phyloP scores from a whole-genome alignment of 2,113 vertebrate genomes.

The Notiomystis cincta region DNA sequence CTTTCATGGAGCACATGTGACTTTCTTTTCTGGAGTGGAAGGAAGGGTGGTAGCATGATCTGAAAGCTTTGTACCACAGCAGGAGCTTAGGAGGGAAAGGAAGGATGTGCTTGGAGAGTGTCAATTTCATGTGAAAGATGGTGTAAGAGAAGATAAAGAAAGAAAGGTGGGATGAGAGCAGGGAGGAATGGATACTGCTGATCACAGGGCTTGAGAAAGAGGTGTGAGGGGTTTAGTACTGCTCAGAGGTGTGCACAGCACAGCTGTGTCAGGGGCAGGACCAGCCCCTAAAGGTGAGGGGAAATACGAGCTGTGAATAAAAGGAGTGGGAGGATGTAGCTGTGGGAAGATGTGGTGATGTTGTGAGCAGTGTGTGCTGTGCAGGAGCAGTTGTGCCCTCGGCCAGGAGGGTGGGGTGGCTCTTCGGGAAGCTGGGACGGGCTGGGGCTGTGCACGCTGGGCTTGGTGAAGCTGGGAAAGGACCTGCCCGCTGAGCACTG shows the following conservation, averaged over 20 bases:
- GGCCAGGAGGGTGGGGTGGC: too few relatives aligned
- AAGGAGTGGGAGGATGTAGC: background rate
- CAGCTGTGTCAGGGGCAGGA: background rate
- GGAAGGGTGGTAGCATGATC: background rate
- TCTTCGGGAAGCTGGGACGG: fast-evolving
- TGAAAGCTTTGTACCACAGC: background rate
- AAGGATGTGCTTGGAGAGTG: background rate
- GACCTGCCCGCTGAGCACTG: background rate
- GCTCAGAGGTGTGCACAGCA: background rate
- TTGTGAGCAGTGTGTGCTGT: background rate
- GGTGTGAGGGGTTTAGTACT: background rate
- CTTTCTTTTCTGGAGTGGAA: background rate
- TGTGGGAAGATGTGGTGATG: background rate
- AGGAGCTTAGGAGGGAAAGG: background rate
- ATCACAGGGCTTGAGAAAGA: background rate
- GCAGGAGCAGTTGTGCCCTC: background rate
- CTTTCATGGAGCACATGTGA: background rate
- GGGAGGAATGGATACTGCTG: background rate
- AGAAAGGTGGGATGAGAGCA: background rate
- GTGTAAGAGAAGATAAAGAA: background rate
- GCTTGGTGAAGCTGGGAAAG: background rate
- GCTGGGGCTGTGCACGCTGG: background rate
- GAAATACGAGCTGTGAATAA: background rate
- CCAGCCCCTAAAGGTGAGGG: background rate
- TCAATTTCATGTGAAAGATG: background rate